Percentiles rank a stretch among this genome's conserved stretches.
Evolutionary conservation across 2,113 vertebrate species (phyloP).

Genomic region (Chaenogobius annularis): DNA sequence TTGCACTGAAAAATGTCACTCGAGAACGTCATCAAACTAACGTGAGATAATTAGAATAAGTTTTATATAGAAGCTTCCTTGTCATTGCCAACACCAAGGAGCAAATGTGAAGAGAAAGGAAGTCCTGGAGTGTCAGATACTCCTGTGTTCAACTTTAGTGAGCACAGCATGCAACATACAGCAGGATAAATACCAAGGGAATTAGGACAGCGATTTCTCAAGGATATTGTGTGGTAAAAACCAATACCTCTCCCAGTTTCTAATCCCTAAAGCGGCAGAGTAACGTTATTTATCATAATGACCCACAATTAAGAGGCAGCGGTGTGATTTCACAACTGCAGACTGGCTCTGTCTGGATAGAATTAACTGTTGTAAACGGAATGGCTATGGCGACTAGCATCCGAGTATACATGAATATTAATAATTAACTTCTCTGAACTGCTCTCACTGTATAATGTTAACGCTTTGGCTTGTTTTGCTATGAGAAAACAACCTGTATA

Average conservation of each 20-base stretch:
- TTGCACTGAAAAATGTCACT: background rate
- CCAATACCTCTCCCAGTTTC: background rate
- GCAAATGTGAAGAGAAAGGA: background rate
- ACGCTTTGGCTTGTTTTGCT: background rate
- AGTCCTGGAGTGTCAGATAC: background rate
- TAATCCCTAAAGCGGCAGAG: background rate
- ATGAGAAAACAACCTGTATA: background rate
- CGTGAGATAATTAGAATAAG: background rate
- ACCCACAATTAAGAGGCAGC: conserved; percentile 7
- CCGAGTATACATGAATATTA: background rate
- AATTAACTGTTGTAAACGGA: background rate
- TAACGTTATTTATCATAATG: conserved; percentile 12
- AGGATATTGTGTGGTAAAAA: background rate
- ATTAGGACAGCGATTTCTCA: background rate
- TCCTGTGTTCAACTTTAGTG: background rate
- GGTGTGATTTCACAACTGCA: conserved; percentile 41
- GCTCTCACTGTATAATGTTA: background rate
- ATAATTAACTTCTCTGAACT: background rate
- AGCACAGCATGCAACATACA: background rate
- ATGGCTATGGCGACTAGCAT: conserved; percentile 4
- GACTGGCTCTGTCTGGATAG: conserved; percentile 7
- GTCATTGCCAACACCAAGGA: background rate
- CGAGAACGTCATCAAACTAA: background rate
- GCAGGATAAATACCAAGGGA: background rate
- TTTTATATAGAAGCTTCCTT: background rate